Percentiles rank a stretch among this genome's conserved stretches.
These are phyloP conservation scores for Malacoctenus gilli DNA, from an alignment of 2,797 vertebrate genomes.

Conservation along the genomic window DNA sequence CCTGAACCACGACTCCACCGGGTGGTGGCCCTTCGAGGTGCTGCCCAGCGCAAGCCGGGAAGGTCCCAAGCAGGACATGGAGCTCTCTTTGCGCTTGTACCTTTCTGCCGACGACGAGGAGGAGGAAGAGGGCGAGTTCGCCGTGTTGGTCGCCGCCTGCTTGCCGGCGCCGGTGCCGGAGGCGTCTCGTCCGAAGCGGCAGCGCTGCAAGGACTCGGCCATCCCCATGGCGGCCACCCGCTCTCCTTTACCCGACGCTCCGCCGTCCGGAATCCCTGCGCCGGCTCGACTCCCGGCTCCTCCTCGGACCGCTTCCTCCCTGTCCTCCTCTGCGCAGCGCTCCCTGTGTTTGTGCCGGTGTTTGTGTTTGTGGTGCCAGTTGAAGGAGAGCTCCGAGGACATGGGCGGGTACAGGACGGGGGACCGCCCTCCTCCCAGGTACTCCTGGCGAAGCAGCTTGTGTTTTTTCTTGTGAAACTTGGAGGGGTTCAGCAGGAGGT, in stretches of 20 bases:
- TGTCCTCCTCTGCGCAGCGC: constrained; percentile 83
- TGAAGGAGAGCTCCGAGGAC: constrained; percentile 94
- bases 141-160: constrained; percentile 76
- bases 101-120: constrained; percentile 87
- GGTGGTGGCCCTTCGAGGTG: constrained; percentile 73
- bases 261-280: constrained; percentile 68
- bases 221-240: constrained; percentile 64
- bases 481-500: constrained; percentile 92
- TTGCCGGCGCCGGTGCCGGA: constrained; percentile 71
- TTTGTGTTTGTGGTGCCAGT: constrained; percentile 96
- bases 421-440: constrained; percentile 80
- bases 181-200: constrained; percentile 89
- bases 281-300: constrained; percentile 56
- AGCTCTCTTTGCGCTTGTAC: constrained; percentile 93
- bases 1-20: constrained; percentile 82
- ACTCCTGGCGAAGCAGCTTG: constrained; percentile 94
- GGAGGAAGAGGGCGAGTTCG: constrained; percentile 87
- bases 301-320: constrained; percentile 69
- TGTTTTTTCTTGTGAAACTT: constrained; percentile 99
- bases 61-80: constrained; percentile 84
- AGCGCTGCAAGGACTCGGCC: constrained; percentile 90
- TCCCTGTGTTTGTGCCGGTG: constrained; percentile 97
- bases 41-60: constrained; percentile 81
- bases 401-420: constrained; percentile 94
- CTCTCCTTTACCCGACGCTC: constrained; percentile 67